Percentiles rank a stretch among this genome's conserved stretches.
Evolutionary conservation across 2,888 invertebrate species (phyloP).

Genomic region (Protonemura montana): DNA sequence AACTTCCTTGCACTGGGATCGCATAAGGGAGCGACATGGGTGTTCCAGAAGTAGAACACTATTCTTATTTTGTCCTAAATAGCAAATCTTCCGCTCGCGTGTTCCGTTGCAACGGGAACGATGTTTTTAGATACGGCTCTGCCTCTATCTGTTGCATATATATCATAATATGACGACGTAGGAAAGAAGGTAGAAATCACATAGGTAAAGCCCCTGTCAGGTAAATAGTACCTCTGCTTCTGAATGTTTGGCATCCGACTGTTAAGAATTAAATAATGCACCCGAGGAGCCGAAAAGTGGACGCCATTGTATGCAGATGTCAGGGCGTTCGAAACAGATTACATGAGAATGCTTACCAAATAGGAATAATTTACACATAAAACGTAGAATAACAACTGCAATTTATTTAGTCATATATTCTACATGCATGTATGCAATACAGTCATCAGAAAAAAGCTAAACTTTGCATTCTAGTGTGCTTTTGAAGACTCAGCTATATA

Average conservation of each 20-base stretch:
- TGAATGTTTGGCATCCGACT: neutral
- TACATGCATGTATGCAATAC: neutral
- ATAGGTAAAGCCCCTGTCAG: neutral
- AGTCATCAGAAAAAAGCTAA: no score
- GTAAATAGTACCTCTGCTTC: neutral
- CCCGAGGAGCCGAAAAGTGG: neutral
- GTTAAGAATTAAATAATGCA: neutral
- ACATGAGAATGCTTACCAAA: neutral
- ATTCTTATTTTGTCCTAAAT: conserved; percentile 12
- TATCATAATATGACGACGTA: neutral
- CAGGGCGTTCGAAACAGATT: neutral
- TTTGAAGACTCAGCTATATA: no score
- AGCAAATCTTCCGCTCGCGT: conserved; percentile 7
- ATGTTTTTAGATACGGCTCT: neutral
- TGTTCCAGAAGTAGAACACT: neutral
- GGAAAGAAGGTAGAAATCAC: neutral
- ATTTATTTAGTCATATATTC: neutral
- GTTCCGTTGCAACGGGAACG: neutral
- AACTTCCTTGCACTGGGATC: neutral
- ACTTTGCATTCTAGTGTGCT: no score
- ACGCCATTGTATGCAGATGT: neutral
- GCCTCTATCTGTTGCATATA: neutral
- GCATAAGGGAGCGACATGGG: neutral
- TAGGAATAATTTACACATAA: neutral
- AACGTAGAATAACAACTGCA: neutral